Evolutionary conservation across 2,113 vertebrate species (phyloP).

Genomic region (Podocnemis expansa): DNA sequence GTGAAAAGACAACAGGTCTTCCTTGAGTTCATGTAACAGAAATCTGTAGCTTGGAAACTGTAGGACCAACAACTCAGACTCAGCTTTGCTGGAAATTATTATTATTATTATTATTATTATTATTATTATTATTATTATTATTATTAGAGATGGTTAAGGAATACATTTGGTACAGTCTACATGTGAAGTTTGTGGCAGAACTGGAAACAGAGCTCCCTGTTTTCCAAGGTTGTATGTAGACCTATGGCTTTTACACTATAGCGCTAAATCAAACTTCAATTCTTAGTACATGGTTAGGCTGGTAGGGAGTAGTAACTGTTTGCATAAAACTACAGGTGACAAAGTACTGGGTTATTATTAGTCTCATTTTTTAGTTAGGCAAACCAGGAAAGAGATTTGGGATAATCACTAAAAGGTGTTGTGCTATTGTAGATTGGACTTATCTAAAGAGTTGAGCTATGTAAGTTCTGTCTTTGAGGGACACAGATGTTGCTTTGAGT

Average conservation of each 20-base stretch:
- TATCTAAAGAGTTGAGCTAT: background rate
- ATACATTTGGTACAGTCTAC: accelerated
- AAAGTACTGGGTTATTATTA: constrained; percentile 14
- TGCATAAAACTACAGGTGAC: background rate
- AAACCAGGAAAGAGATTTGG: background rate
- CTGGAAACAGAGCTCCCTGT: background rate
- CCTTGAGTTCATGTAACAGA: background rate
- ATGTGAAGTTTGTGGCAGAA: accelerated
- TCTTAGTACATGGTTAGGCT: background rate
- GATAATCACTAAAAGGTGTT: background rate
- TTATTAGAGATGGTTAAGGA: accelerated
- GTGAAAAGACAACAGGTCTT: background rate
- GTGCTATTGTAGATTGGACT: accelerated
- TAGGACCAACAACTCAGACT: background rate
- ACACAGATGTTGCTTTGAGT: background rate
- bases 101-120: too few species aligned
- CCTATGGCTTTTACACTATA: background rate
- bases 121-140: too few species aligned
- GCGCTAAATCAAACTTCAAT: background rate
- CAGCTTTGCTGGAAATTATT: background rate
- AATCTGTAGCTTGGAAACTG: background rate
- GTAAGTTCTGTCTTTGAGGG: background rate
- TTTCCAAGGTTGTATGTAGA: background rate
- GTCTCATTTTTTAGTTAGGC: constrained; percentile 1
- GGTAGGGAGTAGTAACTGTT: constrained; percentile 2